Evolutionary conservation across 2,888 invertebrate species (phyloP), one percentile per base, ranked within the genome.

Genomic region (Microctonus aethiopoides): DNA sequence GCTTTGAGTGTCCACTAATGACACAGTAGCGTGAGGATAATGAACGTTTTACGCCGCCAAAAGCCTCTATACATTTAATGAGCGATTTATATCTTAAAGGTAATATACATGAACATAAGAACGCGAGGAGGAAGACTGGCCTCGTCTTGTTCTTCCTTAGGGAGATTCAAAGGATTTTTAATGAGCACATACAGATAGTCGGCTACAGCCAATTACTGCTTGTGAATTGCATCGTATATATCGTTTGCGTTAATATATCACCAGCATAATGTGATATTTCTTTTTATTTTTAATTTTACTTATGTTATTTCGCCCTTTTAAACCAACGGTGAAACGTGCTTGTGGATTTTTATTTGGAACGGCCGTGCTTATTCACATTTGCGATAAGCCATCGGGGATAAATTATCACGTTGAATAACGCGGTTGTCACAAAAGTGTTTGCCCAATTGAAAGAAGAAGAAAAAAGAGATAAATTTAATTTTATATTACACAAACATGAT

Each of bases 11-110:
- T n/a, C 62, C 68, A 66, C 72, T 70, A 73, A 77, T 74, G 72
- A 70, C 69, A 69, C 34, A 61, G 26, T 64, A 64, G 66, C 64
- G 74, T 63, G 74, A 70, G 72, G 70, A 73, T 72, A 77, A 77
- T 71, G 72, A 74, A 74, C 71, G 74, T 69, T 64, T 62, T 56
- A 62, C 63, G 67, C 68, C 67, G 74, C 70, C 67, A 70, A 70
- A 72, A 66, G 63, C 52, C n/a, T n/a, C n/a, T 32, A 68, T n/a
- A n/a, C 54, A 62, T 24, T 59, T 62, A 68, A 60, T 34, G 36
- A 68, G 59, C 54, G 51, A 56, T 52, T 61, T 41, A 51, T 60
- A 64, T 69, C 66, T 70, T 65, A 24, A 51, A 69, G 68, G 63
- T 60, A 56, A 54, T 54, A 22, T 54, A 62, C 66, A 70, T 70